Percentiles rank a stretch among this genome's conserved stretches.
Conservation (phyloP, 2,113 vertebrate genomes). For the Gobiocypris rarus region DNA sequence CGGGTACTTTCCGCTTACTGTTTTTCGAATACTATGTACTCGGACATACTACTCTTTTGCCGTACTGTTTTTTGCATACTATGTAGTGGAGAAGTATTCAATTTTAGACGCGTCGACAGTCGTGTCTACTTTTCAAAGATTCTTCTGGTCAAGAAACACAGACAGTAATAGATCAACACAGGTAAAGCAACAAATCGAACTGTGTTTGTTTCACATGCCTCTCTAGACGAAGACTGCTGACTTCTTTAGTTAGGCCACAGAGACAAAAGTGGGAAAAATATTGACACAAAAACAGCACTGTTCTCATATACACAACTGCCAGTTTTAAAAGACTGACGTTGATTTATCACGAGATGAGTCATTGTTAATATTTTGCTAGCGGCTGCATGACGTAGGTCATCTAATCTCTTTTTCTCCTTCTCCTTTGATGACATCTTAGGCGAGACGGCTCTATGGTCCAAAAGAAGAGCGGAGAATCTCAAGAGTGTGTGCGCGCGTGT, state of each 20-base stretch:
- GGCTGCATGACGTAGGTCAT: conserved; percentile 1
- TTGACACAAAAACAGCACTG: neutral
- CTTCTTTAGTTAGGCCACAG: neutral
- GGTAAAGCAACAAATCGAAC: neutral
- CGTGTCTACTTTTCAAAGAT: neutral
- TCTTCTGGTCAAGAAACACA: neutral
- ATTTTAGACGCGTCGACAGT: too few relatives aligned
- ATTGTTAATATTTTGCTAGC: neutral
- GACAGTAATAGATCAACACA: neutral
- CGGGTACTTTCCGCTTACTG: too few relatives aligned
- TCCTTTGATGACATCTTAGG: conserved; percentile 29
- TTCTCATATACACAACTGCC: neutral
- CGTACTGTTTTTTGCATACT: too few relatives aligned
- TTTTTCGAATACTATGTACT: too few relatives aligned
- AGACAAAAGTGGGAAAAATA: neutral
- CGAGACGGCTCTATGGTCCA: neutral
- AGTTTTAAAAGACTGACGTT: neutral
- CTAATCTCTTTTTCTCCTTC: neutral
- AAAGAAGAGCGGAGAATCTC: conserved; percentile 28
- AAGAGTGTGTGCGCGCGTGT: conserved; percentile 24
- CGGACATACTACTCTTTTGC: too few relatives aligned
- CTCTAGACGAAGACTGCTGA: too few relatives aligned
- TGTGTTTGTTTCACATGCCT: too few relatives aligned
- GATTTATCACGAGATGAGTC: conserved; percentile 9
- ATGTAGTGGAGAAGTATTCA: too few relatives aligned